Evolutionary conservation across 2,113 vertebrate species (phyloP), one percentile per base, ranked within the genome.

Genomic region (Speoplatyrhinus poulsoni): DNA sequence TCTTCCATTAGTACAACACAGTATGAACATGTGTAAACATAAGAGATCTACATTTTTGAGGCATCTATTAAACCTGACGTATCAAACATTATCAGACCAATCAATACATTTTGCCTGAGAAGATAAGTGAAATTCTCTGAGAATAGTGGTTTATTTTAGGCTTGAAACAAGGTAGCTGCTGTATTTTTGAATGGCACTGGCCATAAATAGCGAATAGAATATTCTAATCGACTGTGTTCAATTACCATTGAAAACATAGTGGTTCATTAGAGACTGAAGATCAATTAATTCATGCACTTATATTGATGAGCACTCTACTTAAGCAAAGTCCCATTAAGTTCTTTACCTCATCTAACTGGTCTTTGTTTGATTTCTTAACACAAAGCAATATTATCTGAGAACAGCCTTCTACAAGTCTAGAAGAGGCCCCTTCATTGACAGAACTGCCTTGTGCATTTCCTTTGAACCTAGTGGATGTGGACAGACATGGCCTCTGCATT

Each of bases 341-440:
- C 55, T 59, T 56, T 52, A n/a, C 16, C 26, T 69, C 63, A 13
- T 64, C 1, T 53, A 13, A 36, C 64, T 69, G 15, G 61, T 59
- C 52, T 67, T 72, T 71, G 2, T 65, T 9, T 64, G 50, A 8
- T 60, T 76, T 55, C 60, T 16, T 19, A 76, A 62, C 26, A 26
- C 4, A 67, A 50, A 61, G 4, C 12, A 67, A 12, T 47, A 49
- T 17, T 53, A 17, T 15, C 26, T 58, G 19, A 12, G 9, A 58
- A 58, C 19, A 58, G 16, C 56, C 11, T 4, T 58, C 19, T 32
- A 32, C 16, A 10, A 10, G 26, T 26, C 26, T 26, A 63, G 48
- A 19, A 41, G 59, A 60, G 57, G 60, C 53, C 63, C 47, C 6
- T 15, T 49, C 15, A 19, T 32, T 52, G 50, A 58, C 69, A 10